Conservation (phyloP, 2,888 invertebrate genomes). For the Caenorhabditis sulstoni region DNA sequence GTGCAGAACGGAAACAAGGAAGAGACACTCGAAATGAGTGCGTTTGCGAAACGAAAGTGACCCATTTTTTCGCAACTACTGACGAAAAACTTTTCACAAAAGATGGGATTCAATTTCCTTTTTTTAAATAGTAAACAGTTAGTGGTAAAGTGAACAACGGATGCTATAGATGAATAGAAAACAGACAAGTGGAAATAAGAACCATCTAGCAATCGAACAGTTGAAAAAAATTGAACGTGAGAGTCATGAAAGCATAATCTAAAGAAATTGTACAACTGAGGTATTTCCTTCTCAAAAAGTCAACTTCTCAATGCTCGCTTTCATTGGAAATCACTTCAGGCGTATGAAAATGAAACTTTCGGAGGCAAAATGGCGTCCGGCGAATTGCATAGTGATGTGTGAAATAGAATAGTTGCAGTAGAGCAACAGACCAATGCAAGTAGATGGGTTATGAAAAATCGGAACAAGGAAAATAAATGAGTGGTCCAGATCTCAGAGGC, state of each 20-base stretch:
- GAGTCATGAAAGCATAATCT: constrained; percentile 16
- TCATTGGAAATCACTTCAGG: constrained; percentile 49
- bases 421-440: constrained; percentile 22
- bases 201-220: neutral
- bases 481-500: constrained; percentile 29
- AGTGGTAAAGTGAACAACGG: constrained; percentile 12
- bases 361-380: constrained; percentile 5
- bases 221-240: neutral
- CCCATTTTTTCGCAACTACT: constrained; percentile 18
- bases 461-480: constrained; percentile 57
- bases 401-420: constrained; percentile 41
- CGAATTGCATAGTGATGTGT: constrained; percentile 42
- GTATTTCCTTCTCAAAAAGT: constrained; percentile 50
- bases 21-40: constrained; percentile 27
- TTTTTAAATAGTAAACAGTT: constrained; percentile 47
- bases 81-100: neutral
- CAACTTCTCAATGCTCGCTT: constrained; percentile 7
- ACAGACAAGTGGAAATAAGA: neutral
- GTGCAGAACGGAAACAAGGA: constrained; percentile 41
- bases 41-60: constrained; percentile 1
- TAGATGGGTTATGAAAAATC: constrained; percentile 55
- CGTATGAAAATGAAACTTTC: constrained; percentile 33
- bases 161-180: neutral
- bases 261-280: constrained; percentile 27
- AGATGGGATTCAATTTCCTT: constrained; percentile 42